Conservation (phyloP, 2,888 invertebrate species). For the Acheta domesticus region DNA sequence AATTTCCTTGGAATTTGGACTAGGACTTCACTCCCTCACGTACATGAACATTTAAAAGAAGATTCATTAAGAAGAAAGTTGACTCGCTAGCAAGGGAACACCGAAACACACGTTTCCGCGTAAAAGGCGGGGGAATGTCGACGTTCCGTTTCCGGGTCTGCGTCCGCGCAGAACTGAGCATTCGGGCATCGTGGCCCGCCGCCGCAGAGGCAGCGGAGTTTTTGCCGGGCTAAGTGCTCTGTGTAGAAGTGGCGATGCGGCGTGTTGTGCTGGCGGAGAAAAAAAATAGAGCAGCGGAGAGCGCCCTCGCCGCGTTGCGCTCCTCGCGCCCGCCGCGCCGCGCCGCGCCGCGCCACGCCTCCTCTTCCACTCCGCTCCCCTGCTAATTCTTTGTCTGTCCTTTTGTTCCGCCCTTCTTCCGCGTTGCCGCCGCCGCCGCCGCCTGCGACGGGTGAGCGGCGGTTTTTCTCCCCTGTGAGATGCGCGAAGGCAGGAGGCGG, state of each 20-base stretch:
- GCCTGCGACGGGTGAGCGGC: background rate
- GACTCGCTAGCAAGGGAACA: too few species aligned
- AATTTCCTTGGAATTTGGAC: too few species aligned
- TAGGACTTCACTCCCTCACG: too few species aligned
- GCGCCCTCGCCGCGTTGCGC: background rate
- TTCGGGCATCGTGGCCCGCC: background rate
- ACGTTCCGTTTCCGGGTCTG: too few species aligned
- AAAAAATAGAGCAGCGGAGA: background rate
- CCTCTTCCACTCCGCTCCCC: background rate
- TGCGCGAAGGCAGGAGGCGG: too few species aligned
- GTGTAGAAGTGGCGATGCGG: constrained; percentile 18
- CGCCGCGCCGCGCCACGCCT: too few species aligned
- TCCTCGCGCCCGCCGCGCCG: too few species aligned
- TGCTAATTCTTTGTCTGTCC: background rate
- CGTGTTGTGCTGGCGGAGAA: constrained; percentile 18
- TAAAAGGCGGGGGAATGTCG: too few species aligned
- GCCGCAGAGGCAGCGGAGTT: background rate
- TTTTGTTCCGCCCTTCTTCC: constrained; percentile 11
- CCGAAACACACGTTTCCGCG: too few species aligned
- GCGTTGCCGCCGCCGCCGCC: background rate
- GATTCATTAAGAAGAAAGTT: too few species aligned
- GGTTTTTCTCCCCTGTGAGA: too few species aligned
- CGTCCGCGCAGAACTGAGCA: background rate
- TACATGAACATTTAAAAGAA: too few species aligned
- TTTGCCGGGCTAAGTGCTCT: constrained; percentile 9